Base-by-base conservation (phyloP, 2,113 vertebrate species). In the Centropus bengalensis region DNA sequence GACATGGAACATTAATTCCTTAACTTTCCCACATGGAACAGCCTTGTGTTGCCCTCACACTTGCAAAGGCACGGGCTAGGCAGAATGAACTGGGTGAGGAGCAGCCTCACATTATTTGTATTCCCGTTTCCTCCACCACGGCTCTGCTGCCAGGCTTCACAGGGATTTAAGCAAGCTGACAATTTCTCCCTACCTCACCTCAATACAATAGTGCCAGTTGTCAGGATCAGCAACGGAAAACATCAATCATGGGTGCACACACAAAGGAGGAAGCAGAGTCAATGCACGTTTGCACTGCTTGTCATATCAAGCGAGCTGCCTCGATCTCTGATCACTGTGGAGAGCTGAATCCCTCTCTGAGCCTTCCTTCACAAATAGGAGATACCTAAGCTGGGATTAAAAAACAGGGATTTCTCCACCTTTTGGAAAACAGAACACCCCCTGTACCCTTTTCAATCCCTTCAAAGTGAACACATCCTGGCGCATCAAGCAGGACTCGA, bases 1-100 rank as follows among this genome's bases (percentile, higher is more conserved):
- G 96, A 97, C 87, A 97, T 60, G 97, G 94, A 94, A 98, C 96
- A 97, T 97, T 97, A 97, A 97, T 97, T 98, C 96, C 95, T 96
- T 96, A 97, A 92, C 97, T 97, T 96, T 96, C 96, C 97, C 96
- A 96, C 92, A 82, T 84, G 95, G 96, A 94, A 89, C 78, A 89
- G 89, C 63, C 73, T 97, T 95, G 94, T 58, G 60, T 83, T 94
- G 94, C 91, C 91, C 96, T 93, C 75, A 19, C 40, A 95, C 91
- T 96, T 58, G 28, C 94, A 97, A 94, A 96, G 82, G 93, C 58
- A 91, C 11, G 33, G 91, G 88, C 54, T 73, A 94, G 60, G 86
- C 56, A 96, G 64, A 92, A 94, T 36, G 64, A 56, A 58, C 36
- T 3, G 6, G 19, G 21, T 28, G 52, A 16, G 8, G 16, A 33